Evolutionary conservation across 2,113 vertebrate genomes (phyloP), one percentile per base, ranked within the genome.

Genomic region (Ptilonorhynchus violaceus): DNA sequence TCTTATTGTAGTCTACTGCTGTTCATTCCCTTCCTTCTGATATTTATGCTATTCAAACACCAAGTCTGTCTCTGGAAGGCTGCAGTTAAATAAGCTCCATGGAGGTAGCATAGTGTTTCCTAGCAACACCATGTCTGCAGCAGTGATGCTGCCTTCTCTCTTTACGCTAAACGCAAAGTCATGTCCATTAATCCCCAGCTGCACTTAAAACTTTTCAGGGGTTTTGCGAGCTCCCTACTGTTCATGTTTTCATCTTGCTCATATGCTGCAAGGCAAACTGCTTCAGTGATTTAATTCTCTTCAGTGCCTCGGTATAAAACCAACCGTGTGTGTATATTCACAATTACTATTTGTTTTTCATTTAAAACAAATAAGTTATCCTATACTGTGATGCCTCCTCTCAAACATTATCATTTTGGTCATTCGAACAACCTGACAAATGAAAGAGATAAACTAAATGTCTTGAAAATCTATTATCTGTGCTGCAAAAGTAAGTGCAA

Each of bases 141-240:
- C 94, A 73, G 91, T 77, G 89, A 85, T 91, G 91, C 96, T 97
- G 97, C 94, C 97, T 97, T 95, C 92, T 86, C 88, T 97, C 94
- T 97, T 97, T 53, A 80, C 95, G 64, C 98, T 98, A 97, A 98
- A 98, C 95, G 62, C 96, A 96, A 97, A 98, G 97, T 98, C 97
- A 96, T 97, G 97, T 98, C 98, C 97, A 98, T 98, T 98, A 98
- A 98, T 98, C 98, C 97, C 97, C 97, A 98, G 98, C 98, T 97
- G 97, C 97, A 97, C 66, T 39, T 78, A 92, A 97, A 98, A 98
- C 97, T 98, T 98, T 94, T 96, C 96, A 88, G 96, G 97, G 97
- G 96, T 97, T 97, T 93, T 94, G 77, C 96, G 74, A 96, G 97
- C 97, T 98, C 95, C 98, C 98, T 47, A 96, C 97, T 97, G 98